Evolutionary conservation across 2,797 vertebrate species (phyloP).

Genomic region (Alcedo quadribrachys): DNA sequence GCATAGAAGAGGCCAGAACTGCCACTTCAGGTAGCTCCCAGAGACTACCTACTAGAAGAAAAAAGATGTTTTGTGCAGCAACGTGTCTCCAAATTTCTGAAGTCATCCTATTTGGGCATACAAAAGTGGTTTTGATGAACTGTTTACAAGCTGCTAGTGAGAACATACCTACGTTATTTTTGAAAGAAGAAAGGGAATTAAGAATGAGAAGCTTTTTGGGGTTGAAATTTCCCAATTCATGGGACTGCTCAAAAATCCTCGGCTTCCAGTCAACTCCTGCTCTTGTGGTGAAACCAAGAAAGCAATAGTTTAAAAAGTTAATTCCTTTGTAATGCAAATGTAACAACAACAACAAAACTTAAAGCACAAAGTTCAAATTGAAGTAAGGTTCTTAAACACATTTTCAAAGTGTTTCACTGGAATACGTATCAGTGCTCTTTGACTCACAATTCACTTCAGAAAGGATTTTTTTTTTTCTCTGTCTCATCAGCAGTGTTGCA

Average conservation of each 20-base stretch:
- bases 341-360: neutral
- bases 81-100: neutral
- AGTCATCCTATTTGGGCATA: neutral
- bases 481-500: neutral
- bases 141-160: neutral
- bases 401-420: neutral
- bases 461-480: neutral
- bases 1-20: neutral
- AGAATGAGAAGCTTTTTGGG: neutral
- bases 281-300: neutral
- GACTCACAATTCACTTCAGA: neutral
- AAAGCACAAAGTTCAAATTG: neutral
- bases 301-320: neutral
- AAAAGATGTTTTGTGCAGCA: neutral
- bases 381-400: neutral
- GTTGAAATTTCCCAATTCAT: neutral
- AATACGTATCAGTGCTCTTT: rapidly evolving
- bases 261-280: neutral
- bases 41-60: neutral
- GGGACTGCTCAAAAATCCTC: neutral
- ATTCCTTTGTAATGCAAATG: neutral
- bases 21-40: neutral
- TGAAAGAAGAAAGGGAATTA: neutral
- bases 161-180: neutral
- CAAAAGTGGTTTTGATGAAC: neutral